A percentile compares a stretch with the other conserved stretches of the same genome.
These are phyloP conservation scores for Oreonectes daqikongensis DNA, from an alignment of 2,797 vertebrate genomes.

Conservation along the genomic window DNA sequence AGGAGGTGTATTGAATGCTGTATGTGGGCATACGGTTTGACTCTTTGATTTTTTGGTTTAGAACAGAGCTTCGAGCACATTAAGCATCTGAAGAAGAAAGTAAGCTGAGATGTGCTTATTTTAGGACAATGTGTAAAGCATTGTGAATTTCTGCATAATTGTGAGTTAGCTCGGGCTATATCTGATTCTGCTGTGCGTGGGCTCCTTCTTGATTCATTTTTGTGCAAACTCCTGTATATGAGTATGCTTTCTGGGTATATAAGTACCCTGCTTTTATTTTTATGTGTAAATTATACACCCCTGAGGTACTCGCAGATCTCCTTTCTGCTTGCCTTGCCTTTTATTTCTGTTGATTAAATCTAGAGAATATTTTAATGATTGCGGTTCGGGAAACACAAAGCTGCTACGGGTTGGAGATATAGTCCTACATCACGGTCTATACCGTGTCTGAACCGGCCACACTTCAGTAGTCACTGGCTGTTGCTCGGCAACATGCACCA, in stretches of 20 bases:
- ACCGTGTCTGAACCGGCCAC: constrained; percentile 65
- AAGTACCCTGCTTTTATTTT: constrained; percentile 18
- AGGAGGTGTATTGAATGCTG: no score
- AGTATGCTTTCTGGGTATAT: constrained; percentile 10
- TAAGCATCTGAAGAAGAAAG: not conserved
- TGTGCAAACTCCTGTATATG: not conserved
- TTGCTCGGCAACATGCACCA: constrained; percentile 84
- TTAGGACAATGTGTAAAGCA: not conserved
- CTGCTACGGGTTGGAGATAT: constrained; percentile 57
- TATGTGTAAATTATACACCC: constrained; percentile 23
- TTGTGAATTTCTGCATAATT: constrained; percentile 8
- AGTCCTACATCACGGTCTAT: constrained; percentile 72
- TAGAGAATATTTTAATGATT: constrained; percentile 31
- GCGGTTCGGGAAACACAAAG: constrained; percentile 21
- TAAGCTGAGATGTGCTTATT: constrained; percentile 7
- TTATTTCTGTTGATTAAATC: constrained; percentile 16
- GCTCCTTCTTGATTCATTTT: constrained; percentile 22
- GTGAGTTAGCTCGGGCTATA: not conserved
- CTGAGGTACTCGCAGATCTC: not conserved
- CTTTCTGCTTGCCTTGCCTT: constrained; percentile 10
- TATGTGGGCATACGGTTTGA: not conserved
- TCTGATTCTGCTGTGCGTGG: not conserved
- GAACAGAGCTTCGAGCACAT: not conserved
- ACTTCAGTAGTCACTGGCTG: constrained; percentile 75
- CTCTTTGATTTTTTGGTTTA: not conserved